Conservation (phyloP, 2,888 invertebrate species). For the Protula sp. region DNA sequence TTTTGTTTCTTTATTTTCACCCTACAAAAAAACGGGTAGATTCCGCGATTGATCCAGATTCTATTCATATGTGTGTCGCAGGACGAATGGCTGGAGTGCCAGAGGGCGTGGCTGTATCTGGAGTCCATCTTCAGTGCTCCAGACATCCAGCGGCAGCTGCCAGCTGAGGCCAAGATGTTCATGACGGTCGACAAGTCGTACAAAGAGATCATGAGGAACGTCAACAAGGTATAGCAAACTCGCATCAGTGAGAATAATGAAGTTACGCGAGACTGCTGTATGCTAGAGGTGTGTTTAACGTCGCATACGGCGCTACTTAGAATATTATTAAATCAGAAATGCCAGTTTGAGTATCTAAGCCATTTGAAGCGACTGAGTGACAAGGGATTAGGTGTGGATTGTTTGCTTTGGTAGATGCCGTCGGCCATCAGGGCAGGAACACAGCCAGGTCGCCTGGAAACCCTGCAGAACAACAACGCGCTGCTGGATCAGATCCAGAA, state of each 20-base stretch:
- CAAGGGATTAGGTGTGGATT: no score
- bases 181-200: conserved; percentile 81
- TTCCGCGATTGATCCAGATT: no score
- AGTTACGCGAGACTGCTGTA: no score
- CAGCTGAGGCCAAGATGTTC: conserved; percentile 55
- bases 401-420: conserved; percentile 68
- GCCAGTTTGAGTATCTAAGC: no score
- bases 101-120: conserved; percentile 54
- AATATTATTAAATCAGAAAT: no score
- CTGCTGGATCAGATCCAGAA: conserved; percentile 83
- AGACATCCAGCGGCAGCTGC: conserved; percentile 54
- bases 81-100: conserved; percentile 57
- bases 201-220: conserved; percentile 79
- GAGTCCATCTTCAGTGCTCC: conserved; percentile 56
- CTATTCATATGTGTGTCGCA: no score
- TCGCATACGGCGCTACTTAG: no score
- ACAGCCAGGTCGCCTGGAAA: conserved; percentile 56
- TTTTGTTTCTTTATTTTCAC: no score
- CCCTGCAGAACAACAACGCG: conserved; percentile 60
- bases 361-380: no score
- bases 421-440: conserved; percentile 72
- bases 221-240: conserved; percentile 60
- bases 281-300: no score
- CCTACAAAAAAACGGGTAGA: no score
- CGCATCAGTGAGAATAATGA: no score